These are phyloP conservation scores for Struthio camelus DNA, from an alignment of 2,113 vertebrate genomes.

Conservation along the genomic window DNA sequence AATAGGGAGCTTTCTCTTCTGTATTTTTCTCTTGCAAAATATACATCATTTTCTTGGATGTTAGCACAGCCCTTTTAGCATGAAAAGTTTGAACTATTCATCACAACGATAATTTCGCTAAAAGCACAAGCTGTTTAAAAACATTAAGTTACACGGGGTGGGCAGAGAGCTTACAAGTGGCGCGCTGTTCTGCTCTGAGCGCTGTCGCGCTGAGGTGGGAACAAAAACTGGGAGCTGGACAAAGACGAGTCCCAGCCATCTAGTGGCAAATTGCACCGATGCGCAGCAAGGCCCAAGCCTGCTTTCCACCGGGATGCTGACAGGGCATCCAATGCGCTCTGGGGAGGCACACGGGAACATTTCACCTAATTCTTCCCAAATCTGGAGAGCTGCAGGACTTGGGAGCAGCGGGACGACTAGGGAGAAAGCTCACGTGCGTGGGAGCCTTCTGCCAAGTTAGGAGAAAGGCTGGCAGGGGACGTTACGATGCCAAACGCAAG, in stretches of 20 bases:
- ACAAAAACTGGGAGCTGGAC: background rate
- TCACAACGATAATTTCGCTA: background rate
- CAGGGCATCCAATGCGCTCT: rapidly evolving
- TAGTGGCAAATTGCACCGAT: background rate
- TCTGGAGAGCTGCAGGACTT: background rate
- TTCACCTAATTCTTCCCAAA: background rate
- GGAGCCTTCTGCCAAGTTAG: background rate
- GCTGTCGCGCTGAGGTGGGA: background rate
- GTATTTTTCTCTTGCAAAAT: background rate
- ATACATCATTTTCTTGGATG: background rate
- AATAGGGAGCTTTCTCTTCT: background rate
- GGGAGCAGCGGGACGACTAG: background rate
- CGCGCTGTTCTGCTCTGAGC: background rate
- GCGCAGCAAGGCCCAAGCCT: background rate
- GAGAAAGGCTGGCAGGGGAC: background rate
- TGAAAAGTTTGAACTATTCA: background rate
- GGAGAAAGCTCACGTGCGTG: background rate
- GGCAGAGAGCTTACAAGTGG: background rate
- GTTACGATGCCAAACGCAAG: rapidly evolving
- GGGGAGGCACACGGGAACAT: background rate
- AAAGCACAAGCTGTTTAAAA: constrained; percentile 2
- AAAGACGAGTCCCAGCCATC: constrained; percentile 17
- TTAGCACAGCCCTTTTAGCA: background rate
- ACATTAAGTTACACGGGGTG: background rate
- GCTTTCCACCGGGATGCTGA: background rate